Percentiles rank a stretch among this genome's conserved stretches.
Conservation (phyloP, 2,888 invertebrate species). For the Schizotus pectinicornis region DNA sequence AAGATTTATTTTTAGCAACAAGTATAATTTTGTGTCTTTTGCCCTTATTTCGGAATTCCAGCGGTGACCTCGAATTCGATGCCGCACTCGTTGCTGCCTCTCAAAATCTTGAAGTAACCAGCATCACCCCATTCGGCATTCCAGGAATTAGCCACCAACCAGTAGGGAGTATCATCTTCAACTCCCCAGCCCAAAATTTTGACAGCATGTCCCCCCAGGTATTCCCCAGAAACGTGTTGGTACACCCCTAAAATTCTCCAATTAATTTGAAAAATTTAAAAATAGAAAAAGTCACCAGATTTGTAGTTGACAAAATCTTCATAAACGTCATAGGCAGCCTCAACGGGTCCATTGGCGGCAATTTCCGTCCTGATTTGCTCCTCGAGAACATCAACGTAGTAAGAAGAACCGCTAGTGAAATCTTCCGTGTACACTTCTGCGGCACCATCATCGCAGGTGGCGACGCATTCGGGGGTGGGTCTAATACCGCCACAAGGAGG, state of each 20-base stretch:
- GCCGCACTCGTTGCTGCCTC: conserved; percentile 80
- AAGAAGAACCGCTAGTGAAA: conserved; percentile 71
- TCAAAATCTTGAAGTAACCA: conserved; percentile 86
- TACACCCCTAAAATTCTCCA: conserved; percentile 65
- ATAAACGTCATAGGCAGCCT: conserved; percentile 83
- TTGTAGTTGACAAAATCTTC: conserved; percentile 82
- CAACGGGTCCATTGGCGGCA: conserved; percentile 81
- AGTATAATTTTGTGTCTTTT: too few species aligned
- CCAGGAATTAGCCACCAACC: conserved; percentile 93
- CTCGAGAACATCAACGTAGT: conserved; percentile 63
- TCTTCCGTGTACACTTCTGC: conserved; percentile 73
- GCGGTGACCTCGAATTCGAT: conserved; percentile 73
- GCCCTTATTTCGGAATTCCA: neutral
- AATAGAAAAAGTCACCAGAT: conserved; percentile 67
- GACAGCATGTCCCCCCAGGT: conserved; percentile 84
- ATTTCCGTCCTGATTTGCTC: conserved; percentile 79
- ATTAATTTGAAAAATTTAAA: neutral
- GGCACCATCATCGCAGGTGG: conserved; percentile 65
- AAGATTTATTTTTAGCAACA: too few species aligned
- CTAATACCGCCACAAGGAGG: conserved; percentile 68
- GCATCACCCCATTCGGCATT: conserved; percentile 90
- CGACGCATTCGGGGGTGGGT: conserved; percentile 76
- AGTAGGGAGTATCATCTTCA: conserved; percentile 74
- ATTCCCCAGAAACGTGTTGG: conserved; percentile 72
- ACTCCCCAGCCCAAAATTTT: conserved; percentile 89